Conservation (phyloP, 2,888 invertebrate species). For the Drosophila algonquin region DNA sequence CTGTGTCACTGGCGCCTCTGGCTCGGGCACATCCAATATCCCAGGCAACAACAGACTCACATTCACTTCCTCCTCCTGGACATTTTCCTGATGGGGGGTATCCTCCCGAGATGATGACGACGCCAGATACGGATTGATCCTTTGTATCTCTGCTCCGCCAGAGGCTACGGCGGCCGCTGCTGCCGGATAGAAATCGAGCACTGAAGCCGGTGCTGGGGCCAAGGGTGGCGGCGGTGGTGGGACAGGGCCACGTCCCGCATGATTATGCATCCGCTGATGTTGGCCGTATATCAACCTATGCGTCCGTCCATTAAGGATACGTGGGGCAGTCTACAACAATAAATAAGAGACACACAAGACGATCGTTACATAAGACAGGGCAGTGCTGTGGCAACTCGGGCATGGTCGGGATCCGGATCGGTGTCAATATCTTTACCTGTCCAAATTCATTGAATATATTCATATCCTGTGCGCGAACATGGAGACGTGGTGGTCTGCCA, state of each 20-base stretch:
- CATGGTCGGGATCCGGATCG: no score
- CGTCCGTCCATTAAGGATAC: neutral
- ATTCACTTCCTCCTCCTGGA: neutral
- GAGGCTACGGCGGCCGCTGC: neutral
- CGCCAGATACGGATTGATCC: neutral
- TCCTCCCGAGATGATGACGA: no score
- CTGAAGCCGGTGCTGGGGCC: neutral
- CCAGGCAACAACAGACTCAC: neutral
- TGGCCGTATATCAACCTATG: neutral
- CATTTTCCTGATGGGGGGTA: neutral
- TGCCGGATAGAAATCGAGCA: neutral
- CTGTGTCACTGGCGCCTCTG: neutral
- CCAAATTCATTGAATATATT: conserved; percentile 30
- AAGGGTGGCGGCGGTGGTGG: conserved; percentile 26
- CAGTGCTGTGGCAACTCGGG: no score
- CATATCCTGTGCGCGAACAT: conserved; percentile 52
- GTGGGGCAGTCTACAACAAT: neutral
- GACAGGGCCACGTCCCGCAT: neutral
- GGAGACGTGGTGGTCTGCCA: conserved; percentile 54
- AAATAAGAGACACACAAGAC: neutral
- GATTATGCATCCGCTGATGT: neutral
- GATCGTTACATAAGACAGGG: neutral
- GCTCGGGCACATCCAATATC: neutral
- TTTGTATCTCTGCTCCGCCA: neutral
- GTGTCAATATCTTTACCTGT: neutral